Evolutionary conservation across 1,140 invertebrate species (phyloP).

Genomic region (Neodiprion fabricii): DNA sequence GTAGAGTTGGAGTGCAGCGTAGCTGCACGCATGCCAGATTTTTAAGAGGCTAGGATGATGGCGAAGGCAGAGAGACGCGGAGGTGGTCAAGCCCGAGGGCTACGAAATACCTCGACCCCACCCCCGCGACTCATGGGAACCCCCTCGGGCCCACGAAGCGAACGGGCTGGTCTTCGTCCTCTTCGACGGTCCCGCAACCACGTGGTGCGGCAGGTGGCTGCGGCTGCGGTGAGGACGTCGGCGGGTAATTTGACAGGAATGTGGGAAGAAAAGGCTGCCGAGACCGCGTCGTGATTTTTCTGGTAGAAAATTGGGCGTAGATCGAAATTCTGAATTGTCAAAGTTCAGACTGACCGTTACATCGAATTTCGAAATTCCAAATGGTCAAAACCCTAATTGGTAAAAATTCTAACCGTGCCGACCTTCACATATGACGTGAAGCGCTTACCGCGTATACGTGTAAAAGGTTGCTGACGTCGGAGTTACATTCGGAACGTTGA

Average conservation of each 20-base stretch:
- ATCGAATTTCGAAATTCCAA: too few species aligned
- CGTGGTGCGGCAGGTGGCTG: conserved; percentile 10
- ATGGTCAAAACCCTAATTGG: too few species aligned
- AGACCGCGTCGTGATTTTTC: too few species aligned
- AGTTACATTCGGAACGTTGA: too few species aligned
- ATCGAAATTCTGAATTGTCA: background rate
- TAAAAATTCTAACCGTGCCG: too few species aligned
- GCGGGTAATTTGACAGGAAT: conserved; percentile 44
- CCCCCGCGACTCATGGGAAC: conserved; percentile 57
- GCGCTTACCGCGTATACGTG: too few species aligned
- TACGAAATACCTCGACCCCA: conserved; percentile 2
- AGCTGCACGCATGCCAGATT: background rate
- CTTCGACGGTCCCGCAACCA: conserved; percentile 26
- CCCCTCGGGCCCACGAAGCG: conserved; percentile 44
- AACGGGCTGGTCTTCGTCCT: conserved; percentile 14
- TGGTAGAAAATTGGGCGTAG: too few species aligned
- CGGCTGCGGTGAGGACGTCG: conserved; percentile 21
- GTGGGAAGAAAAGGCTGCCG: conserved; percentile 16
- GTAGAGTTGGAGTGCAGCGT: background rate
- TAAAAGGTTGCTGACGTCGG: too few species aligned
- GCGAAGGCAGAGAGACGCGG: background rate
- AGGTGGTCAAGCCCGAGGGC: background rate
- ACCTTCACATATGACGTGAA: too few species aligned
- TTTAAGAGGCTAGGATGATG: conserved; percentile 2
- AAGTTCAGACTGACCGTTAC: too few species aligned